Percentiles rank a stretch among this genome's conserved stretches.
Evolutionary conservation across 1,140 invertebrate genomes (phyloP).

Genomic region (Nylanderia fulva): DNA sequence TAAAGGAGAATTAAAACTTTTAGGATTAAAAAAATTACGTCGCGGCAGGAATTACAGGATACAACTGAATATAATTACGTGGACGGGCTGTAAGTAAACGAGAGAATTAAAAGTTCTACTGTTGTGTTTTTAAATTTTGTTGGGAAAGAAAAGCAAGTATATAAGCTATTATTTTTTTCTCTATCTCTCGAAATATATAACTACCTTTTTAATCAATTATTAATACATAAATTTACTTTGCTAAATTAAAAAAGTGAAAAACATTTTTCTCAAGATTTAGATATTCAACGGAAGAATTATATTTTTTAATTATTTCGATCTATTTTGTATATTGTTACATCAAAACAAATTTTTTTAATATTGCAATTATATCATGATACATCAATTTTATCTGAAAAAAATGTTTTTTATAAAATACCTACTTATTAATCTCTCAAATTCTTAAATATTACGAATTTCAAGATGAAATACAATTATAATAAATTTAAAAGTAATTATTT

Average conservation of each 20-base stretch:
- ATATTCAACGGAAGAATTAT: not conserved
- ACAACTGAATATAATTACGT: constrained; percentile 16
- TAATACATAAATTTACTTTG: not conserved
- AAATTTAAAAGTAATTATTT: not conserved
- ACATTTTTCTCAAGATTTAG: not conserved
- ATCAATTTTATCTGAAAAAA: not conserved
- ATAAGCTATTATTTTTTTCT: not conserved
- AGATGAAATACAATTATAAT: not conserved
- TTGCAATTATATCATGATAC: not conserved
- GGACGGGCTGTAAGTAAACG: not conserved
- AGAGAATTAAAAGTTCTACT: constrained; percentile 39
- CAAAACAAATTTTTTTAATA: constrained; percentile 1
- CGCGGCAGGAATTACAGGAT: not conserved
- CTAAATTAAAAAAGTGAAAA: not conserved
- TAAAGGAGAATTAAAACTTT: constrained; percentile 28
- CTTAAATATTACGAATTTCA: not conserved
- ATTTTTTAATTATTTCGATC: not conserved
- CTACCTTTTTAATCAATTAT: not conserved
- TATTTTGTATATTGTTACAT: too few relatives aligned
- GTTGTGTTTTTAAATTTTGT: constrained; percentile 2
- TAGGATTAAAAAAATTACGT: constrained; percentile 17
- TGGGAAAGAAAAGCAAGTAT: not conserved
- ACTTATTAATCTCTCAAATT: not conserved
- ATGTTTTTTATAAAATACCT: not conserved
- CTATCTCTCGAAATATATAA: not conserved